Evolutionary conservation across 2,888 invertebrate species (phyloP).

Genomic region (Meandrusa payeni): DNA sequence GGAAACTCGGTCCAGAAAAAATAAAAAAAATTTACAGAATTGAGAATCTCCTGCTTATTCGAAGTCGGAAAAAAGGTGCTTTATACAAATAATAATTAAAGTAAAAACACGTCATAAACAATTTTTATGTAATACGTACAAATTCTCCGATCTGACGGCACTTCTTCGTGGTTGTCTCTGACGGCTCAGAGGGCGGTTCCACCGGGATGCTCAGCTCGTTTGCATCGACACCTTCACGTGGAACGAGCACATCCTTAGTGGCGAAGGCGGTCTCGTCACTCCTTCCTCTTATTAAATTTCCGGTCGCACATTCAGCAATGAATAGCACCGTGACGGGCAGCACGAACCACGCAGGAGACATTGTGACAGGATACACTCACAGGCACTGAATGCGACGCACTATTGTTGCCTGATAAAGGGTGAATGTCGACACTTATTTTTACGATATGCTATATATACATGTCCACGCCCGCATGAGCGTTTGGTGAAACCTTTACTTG

Average conservation of each 20-base stretch:
- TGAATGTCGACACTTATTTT: conserved; percentile 27
- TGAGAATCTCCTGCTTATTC: too few species aligned
- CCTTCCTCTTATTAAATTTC: conserved; percentile 40
- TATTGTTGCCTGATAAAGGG: conserved; percentile 32
- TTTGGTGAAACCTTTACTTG: conserved; percentile 17
- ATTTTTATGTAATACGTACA: conserved; percentile 44
- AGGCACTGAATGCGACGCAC: conserved; percentile 28
- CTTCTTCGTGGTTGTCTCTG: conserved; percentile 23
- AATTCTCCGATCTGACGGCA: conserved; percentile 57
- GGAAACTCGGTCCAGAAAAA: too few species aligned
- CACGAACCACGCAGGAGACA: conserved; percentile 36
- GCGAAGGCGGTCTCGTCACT: conserved; percentile 26
- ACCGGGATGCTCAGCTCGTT: conserved; percentile 30
- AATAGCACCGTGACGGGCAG: conserved; percentile 32
- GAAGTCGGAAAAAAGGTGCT: too few species aligned
- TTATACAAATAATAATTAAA: too few species aligned
- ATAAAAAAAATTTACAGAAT: too few species aligned
- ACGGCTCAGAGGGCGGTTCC: conserved; percentile 19
- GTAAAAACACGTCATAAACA: too few species aligned
- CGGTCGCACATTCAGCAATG: conserved; percentile 34
- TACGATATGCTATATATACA: conserved; percentile 26
- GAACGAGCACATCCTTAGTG: conserved; percentile 31
- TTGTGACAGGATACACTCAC: conserved; percentile 28
- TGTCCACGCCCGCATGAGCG: conserved; percentile 18
- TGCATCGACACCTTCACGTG: conserved; percentile 29